These are phyloP conservation scores for Xanthorhoe designata DNA, from an alignment of 2,888 invertebrate species.

Conservation along the genomic window DNA sequence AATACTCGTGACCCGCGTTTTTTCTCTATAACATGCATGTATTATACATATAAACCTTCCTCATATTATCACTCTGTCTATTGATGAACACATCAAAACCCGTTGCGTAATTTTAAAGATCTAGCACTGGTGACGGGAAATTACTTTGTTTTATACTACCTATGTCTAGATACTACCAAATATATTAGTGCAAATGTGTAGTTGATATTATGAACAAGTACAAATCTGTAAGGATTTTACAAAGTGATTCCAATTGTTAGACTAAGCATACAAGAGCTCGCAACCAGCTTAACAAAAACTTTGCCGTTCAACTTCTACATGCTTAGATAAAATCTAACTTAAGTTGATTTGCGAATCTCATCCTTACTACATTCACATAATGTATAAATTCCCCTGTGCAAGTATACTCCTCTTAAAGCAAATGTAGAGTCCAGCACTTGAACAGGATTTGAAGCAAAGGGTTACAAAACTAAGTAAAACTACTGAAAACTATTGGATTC, in stretches of 20 bases:
- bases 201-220: constrained; percentile 2
- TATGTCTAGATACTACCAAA: background rate
- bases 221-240: constrained; percentile 7
- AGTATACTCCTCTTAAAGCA: background rate
- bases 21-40: too few species aligned
- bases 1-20: too few species aligned
- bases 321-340: constrained; percentile 15
- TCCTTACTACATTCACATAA: background rate
- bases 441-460: background rate
- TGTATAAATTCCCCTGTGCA: background rate
- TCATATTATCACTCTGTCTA: too few species aligned
- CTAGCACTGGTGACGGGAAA: too few species aligned
- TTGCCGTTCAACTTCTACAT: constrained; percentile 12
- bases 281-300: constrained; percentile 15
- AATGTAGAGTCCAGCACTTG: background rate
- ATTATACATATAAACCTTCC: too few species aligned
- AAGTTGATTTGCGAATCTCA: background rate
- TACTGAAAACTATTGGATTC: background rate
- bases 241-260: constrained; percentile 18
- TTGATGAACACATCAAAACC: too few species aligned
- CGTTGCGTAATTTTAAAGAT: too few species aligned
- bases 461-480: constrained; percentile 7
- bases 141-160: too few species aligned
- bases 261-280: constrained; percentile 12
- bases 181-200: background rate